Evolutionary conservation across 2,113 vertebrate species (phyloP).

Genomic region (Naja naja): DNA sequence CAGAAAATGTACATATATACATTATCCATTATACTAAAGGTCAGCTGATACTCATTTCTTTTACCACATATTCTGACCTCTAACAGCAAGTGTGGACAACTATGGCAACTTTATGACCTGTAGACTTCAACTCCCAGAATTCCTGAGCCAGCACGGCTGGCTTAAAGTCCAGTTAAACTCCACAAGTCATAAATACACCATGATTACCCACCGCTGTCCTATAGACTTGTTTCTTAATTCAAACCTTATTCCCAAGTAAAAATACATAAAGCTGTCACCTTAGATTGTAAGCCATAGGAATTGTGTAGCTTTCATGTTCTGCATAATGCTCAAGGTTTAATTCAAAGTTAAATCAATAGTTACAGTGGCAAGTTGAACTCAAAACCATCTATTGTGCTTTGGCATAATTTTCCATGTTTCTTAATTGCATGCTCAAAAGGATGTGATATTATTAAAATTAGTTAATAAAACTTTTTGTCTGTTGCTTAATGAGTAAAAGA

Average conservation of each 20-base stretch:
- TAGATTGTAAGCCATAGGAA: background rate
- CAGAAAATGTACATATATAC: background rate
- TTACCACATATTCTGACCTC: background rate
- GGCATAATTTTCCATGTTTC: background rate
- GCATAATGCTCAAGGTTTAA: background rate
- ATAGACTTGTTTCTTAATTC: background rate
- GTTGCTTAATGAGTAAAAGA: background rate
- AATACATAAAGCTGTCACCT: background rate
- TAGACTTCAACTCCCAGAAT: background rate
- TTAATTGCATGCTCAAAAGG: background rate
- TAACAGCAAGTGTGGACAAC: background rate
- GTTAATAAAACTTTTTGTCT: background rate
- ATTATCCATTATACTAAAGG: background rate
- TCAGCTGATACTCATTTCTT: background rate
- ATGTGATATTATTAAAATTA: background rate
- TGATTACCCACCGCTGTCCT: background rate
- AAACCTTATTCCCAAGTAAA: background rate
- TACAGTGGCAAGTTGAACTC: background rate
- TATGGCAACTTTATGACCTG: background rate
- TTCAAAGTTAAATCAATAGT: background rate
- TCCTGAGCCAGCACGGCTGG: background rate
- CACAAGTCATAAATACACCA: background rate
- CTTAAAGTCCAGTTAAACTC: background rate
- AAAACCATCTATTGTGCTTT: background rate
- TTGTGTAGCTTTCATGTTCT: background rate